Conservation (phyloP, 2,113 vertebrate genomes). For the Microcebus jonahi region DNA sequence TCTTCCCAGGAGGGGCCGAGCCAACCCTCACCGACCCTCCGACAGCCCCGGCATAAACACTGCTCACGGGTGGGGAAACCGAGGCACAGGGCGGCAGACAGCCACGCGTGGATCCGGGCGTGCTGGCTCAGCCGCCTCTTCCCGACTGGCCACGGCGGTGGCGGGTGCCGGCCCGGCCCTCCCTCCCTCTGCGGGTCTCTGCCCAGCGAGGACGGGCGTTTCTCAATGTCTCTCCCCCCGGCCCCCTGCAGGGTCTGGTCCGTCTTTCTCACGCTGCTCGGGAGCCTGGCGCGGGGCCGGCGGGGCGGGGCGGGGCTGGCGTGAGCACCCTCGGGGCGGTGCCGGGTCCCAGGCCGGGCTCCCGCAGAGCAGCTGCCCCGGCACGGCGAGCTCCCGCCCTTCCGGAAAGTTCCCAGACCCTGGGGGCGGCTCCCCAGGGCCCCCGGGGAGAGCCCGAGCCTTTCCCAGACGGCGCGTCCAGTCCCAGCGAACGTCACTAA, state of each 20-base stretch:
- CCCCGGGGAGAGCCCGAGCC: slow-evolving; percentile 6
- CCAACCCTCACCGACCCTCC: background rate
- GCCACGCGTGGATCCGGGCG: background rate
- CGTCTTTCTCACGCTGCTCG: background rate
- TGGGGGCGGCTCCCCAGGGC: background rate
- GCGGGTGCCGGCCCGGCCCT: no score
- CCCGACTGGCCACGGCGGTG: background rate
- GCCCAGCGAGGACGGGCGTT: background rate
- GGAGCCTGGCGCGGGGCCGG: background rate
- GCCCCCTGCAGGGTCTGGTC: no score
- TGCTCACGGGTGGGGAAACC: fast-evolving
- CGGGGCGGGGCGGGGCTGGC: background rate
- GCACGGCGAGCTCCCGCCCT: background rate
- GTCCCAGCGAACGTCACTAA: slow-evolving; percentile 41
- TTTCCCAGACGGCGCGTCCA: slow-evolving; percentile 27
- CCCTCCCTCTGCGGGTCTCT: background rate
- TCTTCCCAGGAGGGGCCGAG: fast-evolving
- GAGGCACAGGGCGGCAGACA: background rate
- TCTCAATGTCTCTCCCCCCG: fast-evolving
- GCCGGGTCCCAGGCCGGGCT: no score
- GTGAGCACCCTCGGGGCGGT: background rate
- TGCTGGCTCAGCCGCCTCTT: background rate
- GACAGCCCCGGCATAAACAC: fast-evolving
- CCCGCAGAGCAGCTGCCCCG: background rate
- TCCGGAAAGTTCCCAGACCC: slow-evolving; percentile 59